Evolutionary conservation across 1,140 invertebrate genomes (phyloP), one percentile per base, ranked within the genome.

Genomic region (Drosophila bipectinata): DNA sequence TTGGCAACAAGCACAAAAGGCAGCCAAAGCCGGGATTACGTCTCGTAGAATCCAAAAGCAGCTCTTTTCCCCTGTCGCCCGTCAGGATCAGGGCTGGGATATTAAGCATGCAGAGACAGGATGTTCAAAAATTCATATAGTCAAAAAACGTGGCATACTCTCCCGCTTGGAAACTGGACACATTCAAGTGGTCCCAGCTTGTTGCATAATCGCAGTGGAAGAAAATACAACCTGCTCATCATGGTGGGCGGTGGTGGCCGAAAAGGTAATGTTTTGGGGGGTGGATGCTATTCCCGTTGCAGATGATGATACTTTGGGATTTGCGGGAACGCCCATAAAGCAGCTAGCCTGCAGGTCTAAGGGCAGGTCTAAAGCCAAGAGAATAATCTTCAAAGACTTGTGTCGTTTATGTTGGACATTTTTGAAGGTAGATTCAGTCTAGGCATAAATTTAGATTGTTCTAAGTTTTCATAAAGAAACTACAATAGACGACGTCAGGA

Each of bases 71-170:
- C 45, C 45, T 61, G 30, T 54, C 30, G 51, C 66, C 55, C 26
- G 39, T 15, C 8, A 15, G 39, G 7, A 45, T 34, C 44, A 64
- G 28, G n/a, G 8, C 30, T 28, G 51, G 63, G 44, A 47, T 39
- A 68, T 69, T 48, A 68, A 55, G 63, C 5, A 41, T 18, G 32
- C 66, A 69, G 63, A 49, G 51, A 39, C 66, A 12, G 60, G 58
- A 18, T 61, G 47, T 47, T 82, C 59, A 69, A 68, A 64, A 69
- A 83, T 83, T 41, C 56, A 83, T 74, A 73, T 34, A 26, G 48
- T 62, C 79, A 67, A 67, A 79, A 77, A 73, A 77, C 47, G 21
- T 10, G 45, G 30, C 10, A 51, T n/a, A 9, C 14, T 24, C 14
- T 34, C 52, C 44, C 30, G 14, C 59, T 62, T 57, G 51, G 15